Conservation (phyloP, 2,797 vertebrate species). For the Acrocephalus scirpaceus region DNA sequence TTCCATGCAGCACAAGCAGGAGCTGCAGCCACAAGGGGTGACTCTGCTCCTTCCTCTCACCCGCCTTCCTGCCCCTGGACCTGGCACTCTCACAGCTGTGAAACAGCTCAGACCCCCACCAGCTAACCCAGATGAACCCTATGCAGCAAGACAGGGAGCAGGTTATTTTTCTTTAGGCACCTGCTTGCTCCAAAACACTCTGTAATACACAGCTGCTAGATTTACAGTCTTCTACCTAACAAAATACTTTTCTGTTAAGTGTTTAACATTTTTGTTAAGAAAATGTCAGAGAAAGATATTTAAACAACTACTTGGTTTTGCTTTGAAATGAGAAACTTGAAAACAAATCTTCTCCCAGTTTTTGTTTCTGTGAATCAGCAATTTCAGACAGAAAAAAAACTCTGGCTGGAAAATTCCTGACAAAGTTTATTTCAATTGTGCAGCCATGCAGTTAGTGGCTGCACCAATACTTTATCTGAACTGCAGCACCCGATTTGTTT, state of each 20-base stretch:
- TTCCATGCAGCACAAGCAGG: background rate
- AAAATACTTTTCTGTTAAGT: background rate
- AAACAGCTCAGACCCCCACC: background rate
- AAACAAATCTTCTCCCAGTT: background rate
- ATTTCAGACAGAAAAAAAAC: background rate
- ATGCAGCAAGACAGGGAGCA: background rate
- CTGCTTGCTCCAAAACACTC: background rate
- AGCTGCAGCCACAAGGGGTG: fast-evolving
- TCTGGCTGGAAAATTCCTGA: background rate
- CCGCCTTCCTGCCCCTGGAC: background rate
- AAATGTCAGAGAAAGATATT: background rate
- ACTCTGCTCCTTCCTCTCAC: background rate
- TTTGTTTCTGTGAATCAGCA: background rate
- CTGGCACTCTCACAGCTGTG: fast-evolving
- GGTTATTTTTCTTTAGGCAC: background rate
- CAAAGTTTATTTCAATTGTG: background rate
- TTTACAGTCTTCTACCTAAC: background rate
- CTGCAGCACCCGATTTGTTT: background rate
- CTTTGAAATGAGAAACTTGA: background rate
- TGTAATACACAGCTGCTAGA: background rate
- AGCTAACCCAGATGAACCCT: background rate
- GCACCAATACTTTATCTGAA: background rate
- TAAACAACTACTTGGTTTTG: background rate
- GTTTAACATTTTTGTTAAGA: background rate
- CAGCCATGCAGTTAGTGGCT: background rate